Percentiles rank a stretch among this genome's conserved stretches.
phyloP scores from a whole-genome alignment of 2,888 invertebrate species.

The Syrphus vitripennis region DNA sequence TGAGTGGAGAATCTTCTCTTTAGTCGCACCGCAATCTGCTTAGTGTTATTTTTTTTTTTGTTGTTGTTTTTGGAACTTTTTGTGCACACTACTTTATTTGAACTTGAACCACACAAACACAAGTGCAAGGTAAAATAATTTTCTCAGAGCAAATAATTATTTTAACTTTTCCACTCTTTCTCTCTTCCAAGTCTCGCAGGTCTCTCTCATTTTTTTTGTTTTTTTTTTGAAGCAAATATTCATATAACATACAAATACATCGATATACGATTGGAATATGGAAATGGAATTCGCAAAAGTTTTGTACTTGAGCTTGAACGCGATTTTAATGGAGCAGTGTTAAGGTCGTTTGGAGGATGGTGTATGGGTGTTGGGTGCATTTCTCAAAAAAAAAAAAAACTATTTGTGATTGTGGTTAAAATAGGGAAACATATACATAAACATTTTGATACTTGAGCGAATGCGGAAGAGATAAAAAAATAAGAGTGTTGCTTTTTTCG shows the following conservation, averaged over 20 bases:
- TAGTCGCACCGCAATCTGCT: neutral
- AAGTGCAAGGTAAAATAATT: constrained; percentile 18
- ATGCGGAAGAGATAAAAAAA: constrained; percentile 54
- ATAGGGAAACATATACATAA: neutral
- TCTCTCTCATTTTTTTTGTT: neutral
- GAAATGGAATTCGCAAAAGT: constrained; percentile 44
- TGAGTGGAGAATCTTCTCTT: neutral
- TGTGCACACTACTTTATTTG: constrained; percentile 46
- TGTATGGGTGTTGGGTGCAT: constrained; percentile 46
- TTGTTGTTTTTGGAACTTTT: constrained; percentile 15
- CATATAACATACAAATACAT: neutral
- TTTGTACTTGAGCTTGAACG: constrained; percentile 71
- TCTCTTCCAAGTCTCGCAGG: neutral
- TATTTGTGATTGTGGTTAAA: constrained; percentile 26
- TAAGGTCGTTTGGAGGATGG: constrained; percentile 63
- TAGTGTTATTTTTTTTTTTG: neutral
- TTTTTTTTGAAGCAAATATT: neutral
- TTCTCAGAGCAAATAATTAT: neutral
- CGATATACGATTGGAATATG: constrained; percentile 2
- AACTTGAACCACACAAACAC: constrained; percentile 70
- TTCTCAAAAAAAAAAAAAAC: constrained; percentile 6
- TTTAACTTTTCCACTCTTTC: neutral
- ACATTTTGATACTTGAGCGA: neutral
- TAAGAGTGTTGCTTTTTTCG: constrained; percentile 16
- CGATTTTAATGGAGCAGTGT: constrained; percentile 70